phyloP scores from a whole-genome alignment of 2,888 invertebrate species.

The Julus scandinavius region DNA sequence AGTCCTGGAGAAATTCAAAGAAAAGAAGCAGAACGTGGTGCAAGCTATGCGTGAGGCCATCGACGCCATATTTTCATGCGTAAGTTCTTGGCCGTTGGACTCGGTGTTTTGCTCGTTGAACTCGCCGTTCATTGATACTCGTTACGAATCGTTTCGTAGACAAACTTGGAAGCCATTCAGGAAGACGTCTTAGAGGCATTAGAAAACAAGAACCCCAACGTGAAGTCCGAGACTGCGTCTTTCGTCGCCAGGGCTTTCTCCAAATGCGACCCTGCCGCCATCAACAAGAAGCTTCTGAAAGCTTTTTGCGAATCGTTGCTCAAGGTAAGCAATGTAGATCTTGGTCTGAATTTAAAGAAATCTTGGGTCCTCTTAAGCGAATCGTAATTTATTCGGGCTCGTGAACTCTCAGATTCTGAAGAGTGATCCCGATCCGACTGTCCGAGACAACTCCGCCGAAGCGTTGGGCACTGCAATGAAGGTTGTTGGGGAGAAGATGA shows the following conservation, averaged over 20 bases:
- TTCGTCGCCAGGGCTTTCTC: conserved; percentile 87
- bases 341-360: too few relatives aligned
- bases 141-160: conserved; percentile 69
- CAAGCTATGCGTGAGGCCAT: conserved; percentile 86
- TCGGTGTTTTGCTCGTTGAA: not conserved
- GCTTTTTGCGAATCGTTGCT: conserved; percentile 80
- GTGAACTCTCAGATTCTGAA: conserved; percentile 57
- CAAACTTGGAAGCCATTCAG: conserved; percentile 69
- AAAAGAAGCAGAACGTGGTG: conserved; percentile 94
- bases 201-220: conserved; percentile 89
- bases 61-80: conserved; percentile 75
- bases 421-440: conserved; percentile 80
- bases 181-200: conserved; percentile 88
- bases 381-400: too few relatives aligned
- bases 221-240: conserved; percentile 85
- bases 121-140: not conserved
- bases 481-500: conserved; percentile 90
- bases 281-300: conserved; percentile 85
- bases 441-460: conserved; percentile 91
- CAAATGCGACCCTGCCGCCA: conserved; percentile 80
- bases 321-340: conserved; percentile 69
- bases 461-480: conserved; percentile 95
- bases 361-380: too few relatives aligned
- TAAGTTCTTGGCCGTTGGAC: not conserved
- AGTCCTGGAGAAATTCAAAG: conserved; percentile 95